Evolutionary conservation across 2,888 invertebrate genomes (phyloP).

Genomic region (Thera britannica): DNA sequence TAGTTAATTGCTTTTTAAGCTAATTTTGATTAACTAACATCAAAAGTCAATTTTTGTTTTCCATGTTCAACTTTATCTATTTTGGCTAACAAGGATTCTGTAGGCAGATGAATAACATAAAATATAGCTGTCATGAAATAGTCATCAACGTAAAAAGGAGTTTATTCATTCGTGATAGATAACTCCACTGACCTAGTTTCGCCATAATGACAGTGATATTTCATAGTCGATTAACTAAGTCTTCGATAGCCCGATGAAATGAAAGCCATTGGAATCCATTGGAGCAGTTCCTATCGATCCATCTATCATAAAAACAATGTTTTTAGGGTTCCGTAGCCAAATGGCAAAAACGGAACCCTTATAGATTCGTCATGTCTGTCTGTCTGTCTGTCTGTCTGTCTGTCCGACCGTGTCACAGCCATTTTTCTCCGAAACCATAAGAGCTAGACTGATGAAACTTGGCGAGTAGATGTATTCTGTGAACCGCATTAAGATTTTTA

Average conservation of each 20-base stretch:
- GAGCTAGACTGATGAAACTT: too few species aligned
- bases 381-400: too few species aligned
- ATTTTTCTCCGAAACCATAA: too few species aligned
- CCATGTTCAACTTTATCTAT: too few species aligned
- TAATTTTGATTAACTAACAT: too few species aligned
- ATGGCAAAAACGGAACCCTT: not conserved
- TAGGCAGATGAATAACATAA: not conserved
- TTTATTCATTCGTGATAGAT: conserved; percentile 26
- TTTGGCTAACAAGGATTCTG: not conserved
- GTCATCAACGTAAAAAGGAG: conserved; percentile 29
- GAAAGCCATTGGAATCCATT: conserved; percentile 32
- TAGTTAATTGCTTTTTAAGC: too few species aligned
- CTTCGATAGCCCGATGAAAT: conserved; percentile 29
- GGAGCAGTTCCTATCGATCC: conserved; percentile 10
- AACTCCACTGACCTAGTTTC: conserved; percentile 36
- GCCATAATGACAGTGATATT: conserved; percentile 28
- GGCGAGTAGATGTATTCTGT: too few species aligned
- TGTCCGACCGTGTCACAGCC: too few species aligned
- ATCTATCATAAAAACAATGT: conserved; percentile 7
- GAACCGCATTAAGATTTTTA: too few species aligned
- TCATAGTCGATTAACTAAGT: conserved; percentile 36
- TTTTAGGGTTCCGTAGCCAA: not conserved
- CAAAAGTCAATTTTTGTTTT: too few species aligned
- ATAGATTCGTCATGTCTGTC: too few species aligned
- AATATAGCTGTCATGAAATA: conserved; percentile 6